Base-by-base conservation (phyloP, 2,888 invertebrate genomes). In the Diarsia mendica region DNA sequence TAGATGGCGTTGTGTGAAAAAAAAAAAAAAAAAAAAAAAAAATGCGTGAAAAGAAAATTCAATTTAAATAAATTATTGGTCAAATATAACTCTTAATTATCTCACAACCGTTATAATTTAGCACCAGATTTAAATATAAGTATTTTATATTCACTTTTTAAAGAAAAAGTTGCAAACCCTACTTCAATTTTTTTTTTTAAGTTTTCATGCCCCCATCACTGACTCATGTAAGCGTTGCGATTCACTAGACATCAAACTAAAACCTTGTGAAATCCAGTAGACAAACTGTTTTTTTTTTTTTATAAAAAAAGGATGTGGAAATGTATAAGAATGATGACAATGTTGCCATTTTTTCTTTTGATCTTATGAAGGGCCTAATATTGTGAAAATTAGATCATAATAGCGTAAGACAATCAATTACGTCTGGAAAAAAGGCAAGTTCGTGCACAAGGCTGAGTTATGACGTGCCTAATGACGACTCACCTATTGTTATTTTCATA, bases 171-270 rank as follows among this genome's bases (percentile, higher is more conserved):
- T 67, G 0, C 0, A 0, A 67, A 67, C 67, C 67, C 23, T 55
- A 67, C 55, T 11, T 67, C 44, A 23, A 67, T 55, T 0, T 55
- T 55, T 44, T 51, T 67, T 67, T 53, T 53, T 44, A 67, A 23
- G 23, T 55, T 67, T 67, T 33, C 8, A 66, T 67, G 28, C 28
- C 28, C 28, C 28, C 28, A 67, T 55, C 0, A 55, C 67, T 53
- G 67, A 67, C 67, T 67, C 53, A n/a, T 53, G 51, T 67, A 67
- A 67, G 67, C 51, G 51, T 10, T 67, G 51, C 10, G 67, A 67
- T 67, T 67, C 67, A 67, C 3, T 67, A 55, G 67, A 67, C 3
- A 68, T 46, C 55, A 68, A 68, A 68, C 2, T 67, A 67, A 67
- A 67, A 44, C 44, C 4, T 67, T 67, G 55, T 67, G 44, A 67